Percentiles rank a stretch among this genome's conserved stretches.
Evolutionary conservation across 2,888 invertebrate genomes (phyloP).

Genomic region (Reticulitermes lucifugus): DNA sequence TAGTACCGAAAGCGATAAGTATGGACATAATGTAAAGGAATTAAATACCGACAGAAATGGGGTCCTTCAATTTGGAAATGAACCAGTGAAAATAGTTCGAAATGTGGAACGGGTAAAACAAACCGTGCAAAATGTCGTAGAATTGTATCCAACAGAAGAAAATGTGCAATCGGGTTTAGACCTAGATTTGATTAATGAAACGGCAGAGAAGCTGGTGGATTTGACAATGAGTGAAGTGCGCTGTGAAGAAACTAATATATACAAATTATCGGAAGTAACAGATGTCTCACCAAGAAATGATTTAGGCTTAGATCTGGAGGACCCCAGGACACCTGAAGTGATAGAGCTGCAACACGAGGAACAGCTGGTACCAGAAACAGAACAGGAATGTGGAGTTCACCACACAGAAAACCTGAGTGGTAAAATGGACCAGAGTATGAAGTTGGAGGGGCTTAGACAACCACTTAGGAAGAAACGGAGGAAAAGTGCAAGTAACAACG

Average conservation of each 20-base stretch:
- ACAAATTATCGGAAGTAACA: neutral
- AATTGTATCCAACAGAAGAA: neutral
- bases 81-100: neutral
- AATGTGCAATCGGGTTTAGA: neutral
- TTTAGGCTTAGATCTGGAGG: neutral
- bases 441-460: neutral
- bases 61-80: neutral
- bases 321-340: neutral
- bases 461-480: neutral
- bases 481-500: constrained; percentile 6
- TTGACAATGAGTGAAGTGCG: neutral
- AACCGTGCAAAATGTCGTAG: neutral
- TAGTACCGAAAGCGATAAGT: neutral
- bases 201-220: neutral
- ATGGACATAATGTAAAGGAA: neutral
- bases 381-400: neutral
- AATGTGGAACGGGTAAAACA: neutral
- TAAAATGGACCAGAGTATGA: neutral
- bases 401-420: neutral
- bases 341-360: neutral
- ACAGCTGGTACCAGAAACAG: neutral
- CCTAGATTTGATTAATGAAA: neutral
- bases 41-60: neutral
- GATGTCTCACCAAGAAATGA: neutral
- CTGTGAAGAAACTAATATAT: neutral